Evolutionary conservation across 2,888 invertebrate genomes (phyloP), one percentile per base, ranked within the genome.

Genomic region (Chymomyza fuscimana): DNA sequence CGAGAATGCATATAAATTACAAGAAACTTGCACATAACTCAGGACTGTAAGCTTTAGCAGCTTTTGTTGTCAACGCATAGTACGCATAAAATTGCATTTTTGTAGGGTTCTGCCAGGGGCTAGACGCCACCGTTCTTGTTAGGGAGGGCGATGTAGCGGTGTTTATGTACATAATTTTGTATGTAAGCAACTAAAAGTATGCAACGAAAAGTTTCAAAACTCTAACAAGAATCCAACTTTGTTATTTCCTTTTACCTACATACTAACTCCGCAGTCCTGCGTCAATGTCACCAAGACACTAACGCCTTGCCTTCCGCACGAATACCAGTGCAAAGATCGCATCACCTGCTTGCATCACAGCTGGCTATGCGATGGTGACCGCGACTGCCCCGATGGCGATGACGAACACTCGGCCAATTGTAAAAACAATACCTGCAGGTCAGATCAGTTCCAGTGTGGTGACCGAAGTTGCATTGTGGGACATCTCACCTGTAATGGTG

Each of bases 381-480:
- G 93, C 60, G 97, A 97, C 90, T 97, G 97, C 86, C 95, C 96
- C 0, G 95, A 96, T 86, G 96, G 96, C 40, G 95, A 95, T 0
- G 97, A 97, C 89, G 97, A 97, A 91, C 93, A 94, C 0, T 92
- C 93, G 0, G 93, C 93, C 61, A 89, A 87, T 86, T 95, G 96
- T 80, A 94, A 93, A 60, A 96, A 95, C 87, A 92, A 95, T 81
- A 96, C 96, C 32, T 98, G 98, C 92, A 93, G 96, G 60, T 93
- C 95, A 0, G 97, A 97, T 92, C 97, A 97, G 92, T 98, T 97
- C 91, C 96, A 96, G 88, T 98, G 98, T 91, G 94, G 93, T 63
- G 95, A 96, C 92, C 94, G 94, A 73, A 94, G 94, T 77, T 97
- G 97, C 88, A 96, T 97, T 74, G 94, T 96, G 60, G 96, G 96